Evolutionary conservation across 2,113 vertebrate genomes (phyloP).

Genomic region (Actenoides lindsayi): DNA sequence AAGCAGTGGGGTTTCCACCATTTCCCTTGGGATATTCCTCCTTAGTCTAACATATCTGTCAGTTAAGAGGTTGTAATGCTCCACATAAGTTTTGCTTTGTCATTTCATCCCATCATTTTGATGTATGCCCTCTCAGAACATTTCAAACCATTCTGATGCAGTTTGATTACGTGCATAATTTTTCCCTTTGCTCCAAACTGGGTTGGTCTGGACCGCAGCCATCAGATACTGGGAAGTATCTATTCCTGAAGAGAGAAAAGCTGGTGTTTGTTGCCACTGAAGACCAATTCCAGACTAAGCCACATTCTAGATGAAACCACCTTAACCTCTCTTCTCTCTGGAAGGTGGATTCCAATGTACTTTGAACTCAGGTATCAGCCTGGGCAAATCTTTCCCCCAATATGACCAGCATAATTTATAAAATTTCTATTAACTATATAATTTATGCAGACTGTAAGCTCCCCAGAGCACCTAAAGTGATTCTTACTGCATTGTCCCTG

Average conservation of each 20-base stretch:
- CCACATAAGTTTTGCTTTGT: slow-evolving; percentile 56
- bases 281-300: neutral
- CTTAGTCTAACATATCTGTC: slow-evolving; percentile 67
- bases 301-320: neutral
- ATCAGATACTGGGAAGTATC: neutral
- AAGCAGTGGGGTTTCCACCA: slow-evolving; percentile 76
- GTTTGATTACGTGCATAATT: neutral
- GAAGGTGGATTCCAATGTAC: neutral
- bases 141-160: slow-evolving; percentile 43
- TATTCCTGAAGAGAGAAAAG: neutral
- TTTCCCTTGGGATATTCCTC: slow-evolving; percentile 75
- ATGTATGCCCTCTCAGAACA: neutral
- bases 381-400: neutral
- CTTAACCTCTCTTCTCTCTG: neutral
- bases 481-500: neutral
- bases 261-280: neutral
- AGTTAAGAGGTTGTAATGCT: slow-evolving; percentile 73
- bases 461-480: neutral
- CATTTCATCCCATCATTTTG: slow-evolving; percentile 61
- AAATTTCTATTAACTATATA: neutral
- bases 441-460: neutral
- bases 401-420: neutral
- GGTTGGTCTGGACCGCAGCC: neutral
- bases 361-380: neutral
- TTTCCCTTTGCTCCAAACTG: slow-evolving; percentile 14